phyloP scores from a whole-genome alignment of 2,888 invertebrate species.

The Slavum lentiscoides region DNA sequence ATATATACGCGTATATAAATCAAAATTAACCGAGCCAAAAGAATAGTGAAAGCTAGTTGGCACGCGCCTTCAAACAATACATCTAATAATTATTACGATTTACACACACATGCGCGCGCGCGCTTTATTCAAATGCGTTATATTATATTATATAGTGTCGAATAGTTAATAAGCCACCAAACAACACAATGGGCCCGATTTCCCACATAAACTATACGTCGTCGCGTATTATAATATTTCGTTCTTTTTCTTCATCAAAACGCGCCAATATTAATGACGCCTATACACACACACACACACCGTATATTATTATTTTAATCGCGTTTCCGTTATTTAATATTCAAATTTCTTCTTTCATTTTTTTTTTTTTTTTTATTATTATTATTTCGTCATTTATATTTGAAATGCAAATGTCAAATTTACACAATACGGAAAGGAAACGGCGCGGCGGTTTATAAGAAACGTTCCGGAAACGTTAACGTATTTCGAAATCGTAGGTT shows the following conservation, averaged over 20 bases:
- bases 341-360: not conserved
- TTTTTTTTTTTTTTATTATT: not conserved
- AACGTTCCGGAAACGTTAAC: no score
- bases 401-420: not conserved
- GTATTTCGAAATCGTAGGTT: no score
- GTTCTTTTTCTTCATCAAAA: not conserved
- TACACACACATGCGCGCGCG: not conserved
- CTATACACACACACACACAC: not conserved
- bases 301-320: not conserved
- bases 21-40: not conserved
- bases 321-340: conserved; percentile 13
- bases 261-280: not conserved
- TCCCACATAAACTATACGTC: conserved; percentile 4
- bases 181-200: conserved; percentile 11
- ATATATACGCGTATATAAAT: not conserved
- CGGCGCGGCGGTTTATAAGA: no score
- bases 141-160: not conserved
- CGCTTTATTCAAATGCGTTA: conserved; percentile 16
- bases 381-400: not conserved
- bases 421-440: no score
- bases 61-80: conserved; percentile 7
- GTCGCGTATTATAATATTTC: not conserved
- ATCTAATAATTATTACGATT: conserved; percentile 13
- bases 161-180: conserved; percentile 19
- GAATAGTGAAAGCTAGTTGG: conserved; percentile 25